Percentiles rank a stretch among this genome's conserved stretches.
These are phyloP conservation scores for Corvus cornix DNA, from an alignment of 2,113 vertebrate species.

Conservation along the genomic window DNA sequence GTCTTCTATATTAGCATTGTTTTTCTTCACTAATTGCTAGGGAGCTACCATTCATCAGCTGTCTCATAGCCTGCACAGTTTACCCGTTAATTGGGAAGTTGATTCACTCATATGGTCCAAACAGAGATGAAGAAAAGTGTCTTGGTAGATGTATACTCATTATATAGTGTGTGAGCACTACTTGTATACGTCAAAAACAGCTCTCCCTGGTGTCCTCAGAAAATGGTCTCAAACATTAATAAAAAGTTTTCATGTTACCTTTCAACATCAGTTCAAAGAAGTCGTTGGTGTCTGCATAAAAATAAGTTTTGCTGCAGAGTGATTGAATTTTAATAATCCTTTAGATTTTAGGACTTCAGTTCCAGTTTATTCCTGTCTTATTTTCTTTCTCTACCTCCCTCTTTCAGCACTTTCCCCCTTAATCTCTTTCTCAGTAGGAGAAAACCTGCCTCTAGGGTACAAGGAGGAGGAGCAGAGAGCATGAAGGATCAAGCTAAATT, in stretches of 20 bases:
- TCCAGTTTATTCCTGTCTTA: slow-evolving; percentile 51
- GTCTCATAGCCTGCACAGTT: slow-evolving; percentile 6
- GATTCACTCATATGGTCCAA: not conserved
- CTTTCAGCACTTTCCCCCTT: slow-evolving; percentile 51
- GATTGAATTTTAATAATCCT: slow-evolving; percentile 71
- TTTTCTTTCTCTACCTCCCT: slow-evolving; percentile 37
- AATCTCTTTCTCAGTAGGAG: slow-evolving; percentile 51
- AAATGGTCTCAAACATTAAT: slow-evolving; percentile 53
- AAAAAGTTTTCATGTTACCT: slow-evolving; percentile 49
- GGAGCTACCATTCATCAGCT: slow-evolving; percentile 25
- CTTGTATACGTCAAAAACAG: slow-evolving; percentile 25
- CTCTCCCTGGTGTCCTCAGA: slow-evolving; percentile 57
- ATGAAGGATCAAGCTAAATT: slow-evolving; percentile 43
- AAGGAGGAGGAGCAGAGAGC: slow-evolving; percentile 67
- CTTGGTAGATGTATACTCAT: slow-evolving; percentile 24
- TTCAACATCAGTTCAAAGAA: slow-evolving; percentile 68
- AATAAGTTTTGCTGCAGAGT: slow-evolving; percentile 34
- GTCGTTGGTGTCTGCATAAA: slow-evolving; percentile 54
- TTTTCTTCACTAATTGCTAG: slow-evolving; percentile 34
- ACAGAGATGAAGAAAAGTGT: not conserved
- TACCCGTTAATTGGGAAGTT: slow-evolving; percentile 47
- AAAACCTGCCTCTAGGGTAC: slow-evolving; percentile 61
- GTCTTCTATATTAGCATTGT: not conserved
- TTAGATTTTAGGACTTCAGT: slow-evolving; percentile 58
- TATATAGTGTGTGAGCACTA: slow-evolving; percentile 19